Evolutionary conservation across 2,797 vertebrate species (phyloP).

Genomic region (Rhyacichthys aspro): DNA sequence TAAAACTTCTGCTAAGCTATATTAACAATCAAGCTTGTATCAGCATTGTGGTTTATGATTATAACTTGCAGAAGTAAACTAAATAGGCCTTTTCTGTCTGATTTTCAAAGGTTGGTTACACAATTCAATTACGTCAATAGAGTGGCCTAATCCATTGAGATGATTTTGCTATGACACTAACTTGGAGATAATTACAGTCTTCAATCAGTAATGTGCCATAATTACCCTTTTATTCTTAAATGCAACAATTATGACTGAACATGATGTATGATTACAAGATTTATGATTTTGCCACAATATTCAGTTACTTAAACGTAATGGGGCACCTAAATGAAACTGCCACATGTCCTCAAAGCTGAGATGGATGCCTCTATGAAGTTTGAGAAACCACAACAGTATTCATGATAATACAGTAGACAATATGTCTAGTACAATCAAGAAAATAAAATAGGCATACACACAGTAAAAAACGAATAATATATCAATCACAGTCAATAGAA

Average conservation of each 20-base stretch:
- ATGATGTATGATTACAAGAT: too few species aligned
- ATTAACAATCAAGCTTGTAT: too few species aligned
- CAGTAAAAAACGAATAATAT: slow-evolving; percentile 22
- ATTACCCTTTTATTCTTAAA: not conserved
- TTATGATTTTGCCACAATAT: too few species aligned
- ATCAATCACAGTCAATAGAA: slow-evolving; percentile 11
- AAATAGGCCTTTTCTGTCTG: too few species aligned
- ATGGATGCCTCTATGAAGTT: slow-evolving; percentile 2
- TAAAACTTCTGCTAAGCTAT: too few species aligned
- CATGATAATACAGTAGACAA: slow-evolving; percentile 26
- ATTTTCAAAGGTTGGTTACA: too few species aligned
- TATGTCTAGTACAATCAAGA: slow-evolving; percentile 11
- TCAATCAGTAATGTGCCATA: slow-evolving; percentile 16
- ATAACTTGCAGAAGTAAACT: too few species aligned
- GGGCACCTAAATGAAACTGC: slow-evolving; percentile 17
- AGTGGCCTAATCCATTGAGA: not conserved
- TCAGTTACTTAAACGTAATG: not conserved
- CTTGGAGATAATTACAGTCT: slow-evolving; percentile 21
- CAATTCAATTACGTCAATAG: not conserved
- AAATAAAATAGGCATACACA: slow-evolving; percentile 34
- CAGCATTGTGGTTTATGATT: too few species aligned
- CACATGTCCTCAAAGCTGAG: slow-evolving; percentile 6
- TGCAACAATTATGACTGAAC: slow-evolving; percentile 10
- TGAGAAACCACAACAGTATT: slow-evolving; percentile 21
- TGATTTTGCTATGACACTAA: too few species aligned